Evolutionary conservation across 2,888 invertebrate species (phyloP).

Genomic region (Drosophila percnosoma): DNA sequence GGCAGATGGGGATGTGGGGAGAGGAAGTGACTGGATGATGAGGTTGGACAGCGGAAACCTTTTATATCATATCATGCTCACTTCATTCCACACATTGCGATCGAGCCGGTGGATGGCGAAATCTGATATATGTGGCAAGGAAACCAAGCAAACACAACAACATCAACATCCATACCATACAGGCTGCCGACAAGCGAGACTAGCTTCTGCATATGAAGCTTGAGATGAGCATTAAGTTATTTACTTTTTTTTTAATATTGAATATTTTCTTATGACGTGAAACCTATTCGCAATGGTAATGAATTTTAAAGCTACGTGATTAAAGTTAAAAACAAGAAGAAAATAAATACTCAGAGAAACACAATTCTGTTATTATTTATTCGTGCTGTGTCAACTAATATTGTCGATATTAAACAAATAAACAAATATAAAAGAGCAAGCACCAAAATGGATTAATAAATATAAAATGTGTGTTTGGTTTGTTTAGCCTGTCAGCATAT

Average conservation of each 20-base stretch:
- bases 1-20: not conserved
- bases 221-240: not conserved
- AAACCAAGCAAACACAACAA: slow-evolving; percentile 18
- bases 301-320: no score
- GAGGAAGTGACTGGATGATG: not conserved
- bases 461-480: not conserved
- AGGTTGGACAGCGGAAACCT: slow-evolving; percentile 24
- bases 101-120: slow-evolving; percentile 54
- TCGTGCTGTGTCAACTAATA: not conserved
- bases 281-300: not conserved
- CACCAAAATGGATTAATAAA: no score
- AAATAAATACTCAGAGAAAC: not conserved
- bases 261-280: not conserved
- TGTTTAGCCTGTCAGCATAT: not conserved
- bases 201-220: not conserved
- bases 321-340: not conserved
- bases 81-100: slow-evolving; percentile 70
- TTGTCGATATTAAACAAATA: not conserved
- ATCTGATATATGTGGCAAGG: slow-evolving; percentile 60
- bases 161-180: slow-evolving; percentile 2
- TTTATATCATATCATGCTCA: slow-evolving; percentile 46
- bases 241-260: not conserved
- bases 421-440: not conserved
- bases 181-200: not conserved
- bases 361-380: not conserved